phyloP scores from a whole-genome alignment of 2,888 invertebrate species.

The Drosophila ochracea region DNA sequence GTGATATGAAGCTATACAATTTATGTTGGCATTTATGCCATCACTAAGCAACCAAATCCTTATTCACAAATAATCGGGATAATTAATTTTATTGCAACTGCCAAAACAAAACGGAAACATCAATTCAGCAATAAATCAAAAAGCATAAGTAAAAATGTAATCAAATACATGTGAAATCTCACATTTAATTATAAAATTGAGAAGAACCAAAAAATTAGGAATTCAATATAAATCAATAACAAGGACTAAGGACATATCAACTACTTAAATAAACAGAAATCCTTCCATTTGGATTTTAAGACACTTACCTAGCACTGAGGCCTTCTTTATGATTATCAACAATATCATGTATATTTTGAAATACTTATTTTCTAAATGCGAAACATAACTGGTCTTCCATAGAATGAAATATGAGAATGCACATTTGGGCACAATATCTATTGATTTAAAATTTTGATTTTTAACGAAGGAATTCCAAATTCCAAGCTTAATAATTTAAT shows the following conservation, averaged over 20 bases:
- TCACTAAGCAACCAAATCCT: background rate
- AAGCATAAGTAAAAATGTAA: background rate
- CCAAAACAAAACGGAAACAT: background rate
- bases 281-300: background rate
- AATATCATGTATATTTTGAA: background rate
- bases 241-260: background rate
- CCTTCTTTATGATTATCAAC: background rate
- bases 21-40: background rate
- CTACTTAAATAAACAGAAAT: background rate
- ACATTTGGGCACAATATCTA: background rate
- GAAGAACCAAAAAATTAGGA: background rate
- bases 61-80: background rate
- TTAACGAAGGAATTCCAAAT: background rate
- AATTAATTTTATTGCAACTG: conserved; percentile 10
- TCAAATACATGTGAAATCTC: too few species aligned
- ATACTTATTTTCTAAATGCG: background rate
- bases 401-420: background rate
- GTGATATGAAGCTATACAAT: background rate
- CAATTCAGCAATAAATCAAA: conserved; percentile 8
- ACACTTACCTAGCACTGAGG: background rate
- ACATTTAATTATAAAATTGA: background rate
- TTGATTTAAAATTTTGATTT: background rate
- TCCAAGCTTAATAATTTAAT: background rate
- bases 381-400: background rate
- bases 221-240: background rate